Conservation (phyloP, 1,140 invertebrate genomes). For the Sesamia nonagrioides region DNA sequence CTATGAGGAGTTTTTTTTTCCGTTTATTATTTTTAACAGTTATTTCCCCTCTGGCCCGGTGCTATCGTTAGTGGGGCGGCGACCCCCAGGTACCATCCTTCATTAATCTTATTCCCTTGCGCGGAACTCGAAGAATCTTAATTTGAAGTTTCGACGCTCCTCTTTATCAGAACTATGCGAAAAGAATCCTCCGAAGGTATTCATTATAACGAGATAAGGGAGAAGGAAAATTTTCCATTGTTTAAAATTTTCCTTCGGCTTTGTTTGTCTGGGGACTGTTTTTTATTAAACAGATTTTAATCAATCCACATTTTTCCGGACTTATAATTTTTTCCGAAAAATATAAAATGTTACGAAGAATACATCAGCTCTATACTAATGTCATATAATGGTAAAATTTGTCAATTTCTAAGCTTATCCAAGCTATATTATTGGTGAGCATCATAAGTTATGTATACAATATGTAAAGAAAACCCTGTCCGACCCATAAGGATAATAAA, state of each 20-base stretch:
- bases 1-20: slow-evolving; percentile 60
- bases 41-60: slow-evolving; percentile 64
- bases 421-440: no score
- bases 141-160: slow-evolving; percentile 85
- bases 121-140: slow-evolving; percentile 85
- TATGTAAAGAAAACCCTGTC: no score
- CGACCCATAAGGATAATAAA: no score
- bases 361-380: no score
- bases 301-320: background rate
- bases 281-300: background rate
- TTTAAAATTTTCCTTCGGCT: slow-evolving; percentile 57
- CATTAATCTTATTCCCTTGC: slow-evolving; percentile 83
- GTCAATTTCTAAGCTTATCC: no score
- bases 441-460: no score
- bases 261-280: slow-evolving; percentile 39
- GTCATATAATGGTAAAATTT: no score
- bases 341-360: no score
- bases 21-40: no score
- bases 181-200: slow-evolving; percentile 78
- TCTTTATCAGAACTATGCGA: slow-evolving; percentile 84
- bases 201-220: slow-evolving; percentile 76
- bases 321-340: no score
- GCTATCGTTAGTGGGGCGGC: slow-evolving; percentile 69
- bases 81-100: slow-evolving; percentile 79
- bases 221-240: slow-evolving; percentile 58